phyloP scores from a whole-genome alignment of 1,140 invertebrate genomes.

The Drosophila repletoides region DNA sequence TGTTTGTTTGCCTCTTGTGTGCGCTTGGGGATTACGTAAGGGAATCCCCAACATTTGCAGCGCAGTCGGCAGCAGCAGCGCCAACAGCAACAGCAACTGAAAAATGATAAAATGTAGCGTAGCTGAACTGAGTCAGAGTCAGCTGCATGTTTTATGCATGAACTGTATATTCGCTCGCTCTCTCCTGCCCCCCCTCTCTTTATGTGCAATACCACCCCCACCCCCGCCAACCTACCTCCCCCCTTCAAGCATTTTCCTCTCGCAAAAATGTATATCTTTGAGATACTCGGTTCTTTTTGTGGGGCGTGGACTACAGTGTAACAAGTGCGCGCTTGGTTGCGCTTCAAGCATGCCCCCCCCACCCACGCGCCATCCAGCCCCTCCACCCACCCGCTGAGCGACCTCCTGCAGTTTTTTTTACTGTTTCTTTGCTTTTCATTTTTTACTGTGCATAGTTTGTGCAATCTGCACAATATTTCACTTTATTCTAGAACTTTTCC shows the following conservation, averaged over 20 bases:
- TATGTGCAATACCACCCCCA: not conserved
- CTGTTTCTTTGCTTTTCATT: not conserved
- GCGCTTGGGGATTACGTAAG: slow-evolving; percentile 79
- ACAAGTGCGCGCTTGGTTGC: slow-evolving; percentile 54
- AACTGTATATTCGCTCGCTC: slow-evolving; percentile 2
- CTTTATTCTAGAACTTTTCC: slow-evolving; percentile 31
- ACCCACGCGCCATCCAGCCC: not conserved
- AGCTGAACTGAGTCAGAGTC: slow-evolving; percentile 49
- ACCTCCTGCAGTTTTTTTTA: slow-evolving; percentile 32
- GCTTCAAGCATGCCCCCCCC: slow-evolving; percentile 21
- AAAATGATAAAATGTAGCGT: slow-evolving; percentile 56
- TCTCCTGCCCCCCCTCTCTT: not conserved
- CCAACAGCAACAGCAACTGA: slow-evolving; percentile 4
- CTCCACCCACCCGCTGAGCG: not conserved
- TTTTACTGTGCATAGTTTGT: slow-evolving; percentile 24
- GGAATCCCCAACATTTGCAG: slow-evolving; percentile 78
- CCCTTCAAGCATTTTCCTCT: not conserved
- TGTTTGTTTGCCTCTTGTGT: slow-evolving; percentile 71
- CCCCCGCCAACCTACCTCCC: not conserved
- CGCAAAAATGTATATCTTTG: slow-evolving; percentile 71
- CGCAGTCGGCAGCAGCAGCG: slow-evolving; percentile 57
- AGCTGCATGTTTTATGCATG: slow-evolving; percentile 72
- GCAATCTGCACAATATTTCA: slow-evolving; percentile 41
- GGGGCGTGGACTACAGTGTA: slow-evolving; percentile 40
- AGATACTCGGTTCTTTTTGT: slow-evolving; percentile 28